These are phyloP conservation scores for Melanaphis sacchari DNA, from an alignment of 1,140 invertebrate species.

Conservation along the genomic window DNA sequence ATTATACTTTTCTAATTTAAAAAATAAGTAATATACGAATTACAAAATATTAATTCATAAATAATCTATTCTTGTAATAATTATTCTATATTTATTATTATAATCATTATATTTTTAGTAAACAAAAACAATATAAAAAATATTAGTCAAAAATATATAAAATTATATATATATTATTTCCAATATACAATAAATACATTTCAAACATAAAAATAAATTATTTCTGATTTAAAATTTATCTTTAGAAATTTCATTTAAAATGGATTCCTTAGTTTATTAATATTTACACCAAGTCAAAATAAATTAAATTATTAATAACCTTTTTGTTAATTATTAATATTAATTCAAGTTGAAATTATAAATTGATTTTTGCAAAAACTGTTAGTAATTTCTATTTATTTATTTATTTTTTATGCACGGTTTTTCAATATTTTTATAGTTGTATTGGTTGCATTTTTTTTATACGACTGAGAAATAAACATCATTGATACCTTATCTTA, in stretches of 20 bases:
- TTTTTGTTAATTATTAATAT: too few species aligned
- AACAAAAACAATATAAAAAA: neutral
- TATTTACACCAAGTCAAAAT: too few species aligned
- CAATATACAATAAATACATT: too few species aligned
- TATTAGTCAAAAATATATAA: neutral
- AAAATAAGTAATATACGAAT: neutral
- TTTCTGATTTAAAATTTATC: neutral
- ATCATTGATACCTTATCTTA: neutral
- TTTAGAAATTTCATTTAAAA: too few species aligned
- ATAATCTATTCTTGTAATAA: neutral
- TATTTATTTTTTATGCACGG: neutral
- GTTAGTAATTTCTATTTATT: neutral
- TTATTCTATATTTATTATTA: neutral
- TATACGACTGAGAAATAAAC: neutral
- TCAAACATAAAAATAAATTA: neutral
- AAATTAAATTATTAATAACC: too few species aligned
- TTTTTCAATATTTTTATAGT: neutral
- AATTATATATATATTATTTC: neutral
- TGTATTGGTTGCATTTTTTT: neutral
- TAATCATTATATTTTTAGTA: neutral
- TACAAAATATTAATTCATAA: neutral
- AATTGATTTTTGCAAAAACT: neutral
- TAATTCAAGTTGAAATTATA: neutral
- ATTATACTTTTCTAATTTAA: neutral
- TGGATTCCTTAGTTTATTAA: too few species aligned